phyloP scores from a whole-genome alignment of 2,888 invertebrate species.

The Elegia similella region DNA sequence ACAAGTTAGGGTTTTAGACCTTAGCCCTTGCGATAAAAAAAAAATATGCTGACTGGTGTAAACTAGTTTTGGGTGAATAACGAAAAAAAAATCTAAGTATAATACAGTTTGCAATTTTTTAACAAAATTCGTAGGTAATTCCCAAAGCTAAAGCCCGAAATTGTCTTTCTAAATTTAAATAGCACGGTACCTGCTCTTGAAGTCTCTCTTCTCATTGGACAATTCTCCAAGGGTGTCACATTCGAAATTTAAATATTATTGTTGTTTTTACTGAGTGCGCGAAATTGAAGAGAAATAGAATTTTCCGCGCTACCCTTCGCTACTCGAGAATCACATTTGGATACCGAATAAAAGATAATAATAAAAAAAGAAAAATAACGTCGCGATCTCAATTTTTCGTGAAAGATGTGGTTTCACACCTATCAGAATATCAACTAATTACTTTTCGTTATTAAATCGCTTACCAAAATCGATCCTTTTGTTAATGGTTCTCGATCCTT shows the following conservation, averaged over 20 bases:
- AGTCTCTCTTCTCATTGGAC: slow-evolving; percentile 34
- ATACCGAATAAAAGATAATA: slow-evolving; percentile 48
- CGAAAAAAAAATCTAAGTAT: too few relatives aligned
- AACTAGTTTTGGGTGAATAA: too few relatives aligned
- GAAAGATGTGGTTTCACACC: slow-evolving; percentile 44
- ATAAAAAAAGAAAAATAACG: slow-evolving; percentile 26
- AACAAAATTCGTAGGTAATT: too few relatives aligned
- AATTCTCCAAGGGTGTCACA: slow-evolving; percentile 54
- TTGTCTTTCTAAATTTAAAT: slow-evolving; percentile 36
- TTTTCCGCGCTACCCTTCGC: slow-evolving; percentile 62
- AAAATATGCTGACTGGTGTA: too few relatives aligned
- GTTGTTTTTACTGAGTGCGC: slow-evolving; percentile 76
- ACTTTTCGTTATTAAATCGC: slow-evolving; percentile 72
- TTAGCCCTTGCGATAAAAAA: too few relatives aligned
- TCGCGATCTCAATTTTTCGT: slow-evolving; percentile 34
- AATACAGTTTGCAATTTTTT: not conserved
- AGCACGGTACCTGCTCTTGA: slow-evolving; percentile 32
- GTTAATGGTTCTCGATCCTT: slow-evolving; percentile 79
- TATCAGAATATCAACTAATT: slow-evolving; percentile 70
- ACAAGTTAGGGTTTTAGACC: too few relatives aligned
- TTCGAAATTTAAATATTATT: slow-evolving; percentile 77
- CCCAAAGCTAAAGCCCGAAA: slow-evolving; percentile 8
- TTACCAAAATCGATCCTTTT: slow-evolving; percentile 78
- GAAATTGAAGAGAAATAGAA: slow-evolving; percentile 79
- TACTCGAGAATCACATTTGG: slow-evolving; percentile 56